Percentiles rank a stretch among this genome's conserved stretches.
phyloP scores from a whole-genome alignment of 35 echinoderm and acorn worm genomes.

The Strongylocentrotus purpuratus region DNA sequence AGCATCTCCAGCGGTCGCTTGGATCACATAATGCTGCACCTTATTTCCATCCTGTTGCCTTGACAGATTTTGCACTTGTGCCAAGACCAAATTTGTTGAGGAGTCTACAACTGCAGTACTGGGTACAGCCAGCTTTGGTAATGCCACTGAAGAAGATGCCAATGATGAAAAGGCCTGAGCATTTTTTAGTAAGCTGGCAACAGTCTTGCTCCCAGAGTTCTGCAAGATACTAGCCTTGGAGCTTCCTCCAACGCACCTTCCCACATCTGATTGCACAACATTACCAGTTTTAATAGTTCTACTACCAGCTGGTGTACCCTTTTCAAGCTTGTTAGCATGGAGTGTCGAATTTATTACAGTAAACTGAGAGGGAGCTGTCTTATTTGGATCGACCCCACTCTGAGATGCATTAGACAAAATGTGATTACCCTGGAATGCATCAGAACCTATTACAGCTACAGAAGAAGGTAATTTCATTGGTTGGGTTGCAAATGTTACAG shows the following conservation, averaged over 20 bases:
- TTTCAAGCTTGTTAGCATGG: background rate
- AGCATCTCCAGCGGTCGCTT: background rate
- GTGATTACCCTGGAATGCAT: slow-evolving; percentile 41
- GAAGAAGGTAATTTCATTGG: slow-evolving; percentile 38
- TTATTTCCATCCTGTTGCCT: background rate
- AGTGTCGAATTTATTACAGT: background rate
- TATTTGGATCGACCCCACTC: background rate
- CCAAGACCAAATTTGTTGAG: slow-evolving; percentile 8
- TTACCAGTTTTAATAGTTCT: background rate
- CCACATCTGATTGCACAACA: background rate
- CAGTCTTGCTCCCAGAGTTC: slow-evolving; percentile 24
- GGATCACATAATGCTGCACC: background rate
- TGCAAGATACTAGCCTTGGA: background rate
- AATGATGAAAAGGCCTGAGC: slow-evolving; percentile 11
- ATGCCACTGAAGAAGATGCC: slow-evolving; percentile 23
- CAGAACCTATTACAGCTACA: slow-evolving; percentile 29
- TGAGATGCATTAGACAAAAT: background rate
- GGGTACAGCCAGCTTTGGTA: background rate
- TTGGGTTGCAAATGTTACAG: slow-evolving; percentile 56
- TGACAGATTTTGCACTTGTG: slow-evolving; percentile 6
- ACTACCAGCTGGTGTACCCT: background rate
- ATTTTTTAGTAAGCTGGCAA: slow-evolving; percentile 19
- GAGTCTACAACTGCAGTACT: background rate
- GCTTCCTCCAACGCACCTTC: background rate
- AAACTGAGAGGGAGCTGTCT: background rate